Evolutionary conservation across 2,888 invertebrate genomes (phyloP).

Genomic region (Enoplolaimus lenunculus): DNA sequence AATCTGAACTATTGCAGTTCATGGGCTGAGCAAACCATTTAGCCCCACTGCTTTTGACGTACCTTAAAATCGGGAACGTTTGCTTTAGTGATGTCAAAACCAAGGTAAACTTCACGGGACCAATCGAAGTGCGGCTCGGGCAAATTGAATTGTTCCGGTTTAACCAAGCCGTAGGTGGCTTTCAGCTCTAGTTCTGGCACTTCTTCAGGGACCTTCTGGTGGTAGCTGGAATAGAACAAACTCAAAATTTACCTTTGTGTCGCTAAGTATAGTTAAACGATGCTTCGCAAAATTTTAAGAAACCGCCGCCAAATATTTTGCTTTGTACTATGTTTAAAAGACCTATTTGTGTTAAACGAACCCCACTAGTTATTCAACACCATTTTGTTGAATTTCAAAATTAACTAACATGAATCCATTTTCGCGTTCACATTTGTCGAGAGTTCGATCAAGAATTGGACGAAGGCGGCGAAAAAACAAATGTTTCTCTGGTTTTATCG

Average conservation of each 20-base stretch:
- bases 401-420: slow-evolving; percentile 53
- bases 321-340: no score
- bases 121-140: slow-evolving; percentile 37
- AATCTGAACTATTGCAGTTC: not conserved
- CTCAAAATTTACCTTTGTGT: not conserved
- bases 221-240: slow-evolving; percentile 45
- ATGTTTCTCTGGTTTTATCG: slow-evolving; percentile 51
- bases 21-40: not conserved
- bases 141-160: slow-evolving; percentile 49
- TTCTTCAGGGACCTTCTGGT: slow-evolving; percentile 51
- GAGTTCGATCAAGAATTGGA: slow-evolving; percentile 49
- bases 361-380: slow-evolving; percentile 12
- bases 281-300: no score
- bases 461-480: slow-evolving; percentile 51
- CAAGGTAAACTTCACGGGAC: slow-evolving; percentile 36
- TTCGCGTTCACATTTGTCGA: slow-evolving; percentile 54
- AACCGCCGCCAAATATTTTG: no score
- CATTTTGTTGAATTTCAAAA: not conserved
- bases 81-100: slow-evolving; percentile 43
- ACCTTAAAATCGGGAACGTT: slow-evolving; percentile 32
- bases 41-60: not conserved
- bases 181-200: slow-evolving; percentile 50
- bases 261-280: no score
- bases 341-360: slow-evolving; percentile 6
- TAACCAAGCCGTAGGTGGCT: slow-evolving; percentile 52